Evolutionary conservation across 2,888 invertebrate species (phyloP), one percentile per base, ranked within the genome.

Genomic region (Clistopyga incitator): DNA sequence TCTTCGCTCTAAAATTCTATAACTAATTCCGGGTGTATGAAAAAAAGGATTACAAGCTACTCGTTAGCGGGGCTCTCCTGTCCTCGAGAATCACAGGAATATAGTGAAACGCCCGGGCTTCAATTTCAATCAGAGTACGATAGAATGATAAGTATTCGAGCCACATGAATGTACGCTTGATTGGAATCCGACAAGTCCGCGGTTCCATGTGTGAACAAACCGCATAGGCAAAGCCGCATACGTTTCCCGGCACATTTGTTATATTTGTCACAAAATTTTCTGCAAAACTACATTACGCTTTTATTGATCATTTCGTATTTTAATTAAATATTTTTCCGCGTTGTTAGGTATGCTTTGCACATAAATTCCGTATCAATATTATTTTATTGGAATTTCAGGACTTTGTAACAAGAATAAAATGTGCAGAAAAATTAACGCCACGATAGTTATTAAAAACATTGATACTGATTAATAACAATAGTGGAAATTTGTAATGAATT

Each of bases 151-250:
- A 61, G 72, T 80, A 78, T 87, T 80, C 76, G 56, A 54, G 74
- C 72, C 23, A 80, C 70, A 74, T 85, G 85, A 87, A 87, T 88
- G 78, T 34, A 47, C 42, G 65, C 81, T 86, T 77, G 86, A 89
- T 89, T 86, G 86, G 70, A 8, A 50, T 59, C 18, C 47, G 47
- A 59, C 59, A 18, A 15, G 54, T 56, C 20, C 38, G 13, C 13
- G 15, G 6, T 18, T 15, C 11, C 20, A 29, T 52, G 15, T 29
- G 50, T 18, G 25, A 18, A 25, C 52, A 50, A 15, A 29, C 10
- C 18, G n/a, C 23, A 29, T n/a, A n/a, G n/a, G 34, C 10, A 11
- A 10, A 20, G 11, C 64, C 38, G 38, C 34, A 61, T 15, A n/a
- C 18, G 11, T 3, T 20, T 10, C 20, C 1, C 20, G 23, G 20